Evolutionary conservation across 2,888 invertebrate species (phyloP).

Genomic region (Parnassius apollo): DNA sequence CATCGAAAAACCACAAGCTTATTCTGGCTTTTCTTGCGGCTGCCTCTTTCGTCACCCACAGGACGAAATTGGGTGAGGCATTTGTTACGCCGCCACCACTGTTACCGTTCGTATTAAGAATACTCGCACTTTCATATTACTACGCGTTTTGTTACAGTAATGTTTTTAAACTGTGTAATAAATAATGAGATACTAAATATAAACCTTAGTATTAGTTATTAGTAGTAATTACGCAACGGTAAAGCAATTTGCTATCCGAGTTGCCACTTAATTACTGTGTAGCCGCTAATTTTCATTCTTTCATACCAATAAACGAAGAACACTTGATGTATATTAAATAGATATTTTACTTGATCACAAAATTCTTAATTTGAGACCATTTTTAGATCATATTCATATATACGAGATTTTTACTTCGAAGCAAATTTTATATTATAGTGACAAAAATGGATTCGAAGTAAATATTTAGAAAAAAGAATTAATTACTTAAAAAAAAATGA

Average conservation of each 20-base stretch:
- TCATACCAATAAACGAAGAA: conserved; percentile 4
- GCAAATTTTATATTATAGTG: too few relatives aligned
- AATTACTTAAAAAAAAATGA: too few relatives aligned
- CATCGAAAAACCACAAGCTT: too few relatives aligned
- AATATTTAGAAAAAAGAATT: too few relatives aligned
- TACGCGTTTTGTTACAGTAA: neutral
- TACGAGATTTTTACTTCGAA: too few relatives aligned
- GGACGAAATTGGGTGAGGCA: too few relatives aligned
- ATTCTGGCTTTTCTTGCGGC: too few relatives aligned
- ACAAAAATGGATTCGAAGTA: too few relatives aligned
- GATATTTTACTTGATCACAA: neutral
- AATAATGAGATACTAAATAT: conserved; percentile 19
- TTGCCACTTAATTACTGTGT: conserved; percentile 26
- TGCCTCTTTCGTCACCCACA: too few relatives aligned
- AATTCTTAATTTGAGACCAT: neutral
- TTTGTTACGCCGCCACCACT: too few relatives aligned
- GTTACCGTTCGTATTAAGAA: too few relatives aligned
- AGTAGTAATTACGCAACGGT: conserved; percentile 25
- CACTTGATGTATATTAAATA: conserved; percentile 7
- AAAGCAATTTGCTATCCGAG: conserved; percentile 25
- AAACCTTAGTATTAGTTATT: conserved; percentile 18
- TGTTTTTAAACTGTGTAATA: conserved; percentile 16
- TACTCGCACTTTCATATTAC: neutral
- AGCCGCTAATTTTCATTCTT: conserved; percentile 21
- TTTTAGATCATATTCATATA: too few relatives aligned